A percentile compares a stretch with the other conserved stretches of the same genome.
Evolutionary conservation across 2,888 invertebrate species (phyloP).

Genomic region (Ichneumoninae sp.): DNA sequence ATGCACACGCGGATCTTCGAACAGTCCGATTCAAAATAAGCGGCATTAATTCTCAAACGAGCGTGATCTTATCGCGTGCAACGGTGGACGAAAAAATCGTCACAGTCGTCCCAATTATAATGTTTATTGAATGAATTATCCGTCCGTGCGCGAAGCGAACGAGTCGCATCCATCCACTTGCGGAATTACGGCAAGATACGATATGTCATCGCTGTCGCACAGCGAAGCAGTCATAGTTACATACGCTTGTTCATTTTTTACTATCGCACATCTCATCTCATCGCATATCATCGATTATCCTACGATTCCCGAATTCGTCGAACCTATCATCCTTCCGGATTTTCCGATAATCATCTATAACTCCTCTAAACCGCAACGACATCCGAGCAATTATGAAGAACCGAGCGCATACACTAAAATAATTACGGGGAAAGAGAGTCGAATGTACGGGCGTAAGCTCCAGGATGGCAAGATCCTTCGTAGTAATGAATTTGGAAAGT

Average conservation of each 20-base stretch:
- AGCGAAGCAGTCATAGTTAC: background rate
- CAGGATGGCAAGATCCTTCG: conserved; percentile 56
- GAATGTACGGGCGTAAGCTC: conserved; percentile 29
- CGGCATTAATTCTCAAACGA: conserved; percentile 63
- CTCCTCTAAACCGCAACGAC: conserved; percentile 4
- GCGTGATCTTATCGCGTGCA: conserved; percentile 58
- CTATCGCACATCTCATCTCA: background rate
- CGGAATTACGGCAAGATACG: background rate
- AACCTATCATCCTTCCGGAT: background rate
- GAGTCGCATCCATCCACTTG: conserved; percentile 12
- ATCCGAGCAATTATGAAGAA: conserved; percentile 14
- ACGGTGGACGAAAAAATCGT: conserved; percentile 59
- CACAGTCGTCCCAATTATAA: conserved; percentile 54
- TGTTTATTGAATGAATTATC: conserved; percentile 54
- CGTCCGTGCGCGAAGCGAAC: conserved; percentile 6
- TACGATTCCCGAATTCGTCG: no score
- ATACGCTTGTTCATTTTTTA: background rate
- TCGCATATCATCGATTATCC: background rate
- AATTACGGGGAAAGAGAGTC: background rate
- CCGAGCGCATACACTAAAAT: conserved; percentile 19
- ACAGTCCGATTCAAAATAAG: conserved; percentile 54
- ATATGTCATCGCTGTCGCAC: background rate
- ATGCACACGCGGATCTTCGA: conserved; percentile 45
- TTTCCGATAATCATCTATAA: background rate
- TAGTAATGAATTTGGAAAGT: conserved; percentile 82